Percentiles rank a stretch among this genome's conserved stretches.
phyloP scores from a whole-genome alignment of 2,888 invertebrate species.

The Choristoneura rosaceana region DNA sequence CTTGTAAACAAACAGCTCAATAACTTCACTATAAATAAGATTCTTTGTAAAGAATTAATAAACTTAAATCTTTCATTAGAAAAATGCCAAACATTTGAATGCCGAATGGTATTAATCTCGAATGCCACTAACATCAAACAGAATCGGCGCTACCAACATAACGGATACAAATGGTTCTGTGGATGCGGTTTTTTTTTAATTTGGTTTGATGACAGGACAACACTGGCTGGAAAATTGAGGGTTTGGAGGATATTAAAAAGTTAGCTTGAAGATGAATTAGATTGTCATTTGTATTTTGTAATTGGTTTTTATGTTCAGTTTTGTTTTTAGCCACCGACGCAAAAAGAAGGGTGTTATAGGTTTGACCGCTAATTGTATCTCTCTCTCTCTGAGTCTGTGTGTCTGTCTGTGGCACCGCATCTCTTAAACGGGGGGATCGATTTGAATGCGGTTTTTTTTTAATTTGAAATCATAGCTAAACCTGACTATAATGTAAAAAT shows the following conservation, averaged over 20 bases:
- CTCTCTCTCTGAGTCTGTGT: too few relatives aligned
- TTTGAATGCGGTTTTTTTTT: too few relatives aligned
- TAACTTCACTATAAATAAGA: conserved; percentile 42
- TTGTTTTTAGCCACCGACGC: too few relatives aligned
- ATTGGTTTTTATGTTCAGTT: too few relatives aligned
- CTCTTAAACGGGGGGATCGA: too few relatives aligned
- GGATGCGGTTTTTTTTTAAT: conserved; percentile 30
- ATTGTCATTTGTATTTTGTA: background rate
- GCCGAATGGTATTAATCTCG: conserved; percentile 32
- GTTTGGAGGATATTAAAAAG: background rate
- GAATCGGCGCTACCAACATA: conserved; percentile 8
- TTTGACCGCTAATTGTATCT: too few relatives aligned
- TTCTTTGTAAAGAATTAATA: conserved; percentile 33
- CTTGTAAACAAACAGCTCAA: conserved; percentile 40
- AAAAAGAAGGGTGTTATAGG: too few relatives aligned
- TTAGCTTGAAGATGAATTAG: background rate
- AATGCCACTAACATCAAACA: conserved; percentile 37
- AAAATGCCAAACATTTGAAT: conserved; percentile 27
- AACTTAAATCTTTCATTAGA: conserved; percentile 28
- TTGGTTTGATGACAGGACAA: conserved; percentile 22
- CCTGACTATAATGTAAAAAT: too few relatives aligned
- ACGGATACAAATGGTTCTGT: conserved; percentile 21
- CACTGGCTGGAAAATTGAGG: conserved; percentile 17
- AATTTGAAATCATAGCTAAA: too few relatives aligned
- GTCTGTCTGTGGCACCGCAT: too few relatives aligned